These are phyloP conservation scores for Sericinus montela DNA, from an alignment of 2,888 invertebrate genomes.

Conservation along the genomic window DNA sequence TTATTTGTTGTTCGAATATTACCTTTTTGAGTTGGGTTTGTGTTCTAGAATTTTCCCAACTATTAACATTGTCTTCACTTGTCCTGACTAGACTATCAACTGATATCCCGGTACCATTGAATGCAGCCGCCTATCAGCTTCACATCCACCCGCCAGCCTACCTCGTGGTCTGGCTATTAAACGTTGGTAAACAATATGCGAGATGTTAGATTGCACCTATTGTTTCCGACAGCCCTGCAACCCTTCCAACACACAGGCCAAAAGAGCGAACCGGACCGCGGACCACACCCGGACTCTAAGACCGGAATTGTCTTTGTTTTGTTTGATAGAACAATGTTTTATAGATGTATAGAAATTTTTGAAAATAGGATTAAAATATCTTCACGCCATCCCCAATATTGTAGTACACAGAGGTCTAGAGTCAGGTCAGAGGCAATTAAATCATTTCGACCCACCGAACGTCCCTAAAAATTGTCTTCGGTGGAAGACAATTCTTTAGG, in stretches of 20 bases:
- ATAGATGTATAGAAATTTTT: neutral
- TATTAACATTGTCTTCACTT: neutral
- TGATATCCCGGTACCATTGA: neutral
- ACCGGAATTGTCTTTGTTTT: neutral
- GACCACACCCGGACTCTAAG: conserved; percentile 3
- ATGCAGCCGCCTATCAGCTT: neutral
- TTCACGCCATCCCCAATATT: too few relatives aligned
- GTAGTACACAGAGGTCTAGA: too few relatives aligned
- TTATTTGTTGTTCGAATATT: too few relatives aligned
- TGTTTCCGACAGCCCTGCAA: conserved; percentile 45
- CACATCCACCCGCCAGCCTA: neutral
- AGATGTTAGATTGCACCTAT: conserved; percentile 58
- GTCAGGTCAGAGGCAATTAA: too few relatives aligned
- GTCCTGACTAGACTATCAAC: neutral
- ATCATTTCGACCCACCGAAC: too few relatives aligned
- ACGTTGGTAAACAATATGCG: conserved; percentile 60
- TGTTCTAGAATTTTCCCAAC: too few relatives aligned
- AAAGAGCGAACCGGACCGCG: neutral
- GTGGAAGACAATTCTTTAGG: too few relatives aligned
- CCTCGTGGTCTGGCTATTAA: conserved; percentile 40
- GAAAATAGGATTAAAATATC: too few relatives aligned
- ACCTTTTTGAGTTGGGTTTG: too few relatives aligned
- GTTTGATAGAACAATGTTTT: neutral
- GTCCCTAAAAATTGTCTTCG: too few relatives aligned
- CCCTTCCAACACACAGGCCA: conserved; percentile 29